Evolutionary conservation across 2,888 invertebrate genomes (phyloP).

Genomic region (Caenorhabditis wallacei): DNA sequence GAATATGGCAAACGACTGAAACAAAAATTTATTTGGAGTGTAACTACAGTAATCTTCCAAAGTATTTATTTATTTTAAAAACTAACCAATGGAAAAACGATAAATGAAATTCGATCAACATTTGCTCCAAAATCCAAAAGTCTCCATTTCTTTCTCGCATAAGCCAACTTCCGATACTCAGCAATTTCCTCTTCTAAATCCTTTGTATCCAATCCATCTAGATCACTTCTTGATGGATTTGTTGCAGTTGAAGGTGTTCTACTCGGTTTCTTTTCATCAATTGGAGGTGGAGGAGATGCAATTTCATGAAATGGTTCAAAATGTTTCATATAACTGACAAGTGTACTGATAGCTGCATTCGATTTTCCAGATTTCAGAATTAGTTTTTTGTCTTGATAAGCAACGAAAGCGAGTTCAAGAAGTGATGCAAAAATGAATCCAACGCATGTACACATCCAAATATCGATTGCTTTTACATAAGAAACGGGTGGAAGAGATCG

Average conservation of each 20-base stretch:
- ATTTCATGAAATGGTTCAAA: constrained; percentile 48
- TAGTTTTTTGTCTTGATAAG: constrained; percentile 80
- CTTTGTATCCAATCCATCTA: constrained; percentile 54
- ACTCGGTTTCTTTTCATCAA: constrained; percentile 23
- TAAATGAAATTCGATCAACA: constrained; percentile 76
- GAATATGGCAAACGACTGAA: constrained; percentile 77
- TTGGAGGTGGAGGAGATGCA: constrained; percentile 36
- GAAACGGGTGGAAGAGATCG: constrained; percentile 81
- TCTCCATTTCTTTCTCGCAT: constrained; percentile 63
- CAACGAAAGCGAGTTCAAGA: constrained; percentile 80
- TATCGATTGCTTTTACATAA: constrained; percentile 81
- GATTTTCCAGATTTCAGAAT: constrained; percentile 66
- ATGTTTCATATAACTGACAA: constrained; percentile 69
- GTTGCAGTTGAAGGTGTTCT: constrained; percentile 26
- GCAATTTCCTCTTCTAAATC: constrained; percentile 64
- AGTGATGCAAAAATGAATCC: constrained; percentile 81
- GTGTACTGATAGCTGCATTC: constrained; percentile 70
- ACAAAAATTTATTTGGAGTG: neutral
- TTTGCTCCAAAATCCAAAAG: constrained; percentile 70
- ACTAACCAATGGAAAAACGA: constrained; percentile 76
- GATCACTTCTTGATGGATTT: constrained; percentile 24
- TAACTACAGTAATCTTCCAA: too few species aligned
- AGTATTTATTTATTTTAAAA: neutral
- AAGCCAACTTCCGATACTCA: constrained; percentile 58
- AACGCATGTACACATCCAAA: constrained; percentile 80